Conservation (phyloP, 2,113 vertebrate species). For the Catharus fuscescens region DNA sequence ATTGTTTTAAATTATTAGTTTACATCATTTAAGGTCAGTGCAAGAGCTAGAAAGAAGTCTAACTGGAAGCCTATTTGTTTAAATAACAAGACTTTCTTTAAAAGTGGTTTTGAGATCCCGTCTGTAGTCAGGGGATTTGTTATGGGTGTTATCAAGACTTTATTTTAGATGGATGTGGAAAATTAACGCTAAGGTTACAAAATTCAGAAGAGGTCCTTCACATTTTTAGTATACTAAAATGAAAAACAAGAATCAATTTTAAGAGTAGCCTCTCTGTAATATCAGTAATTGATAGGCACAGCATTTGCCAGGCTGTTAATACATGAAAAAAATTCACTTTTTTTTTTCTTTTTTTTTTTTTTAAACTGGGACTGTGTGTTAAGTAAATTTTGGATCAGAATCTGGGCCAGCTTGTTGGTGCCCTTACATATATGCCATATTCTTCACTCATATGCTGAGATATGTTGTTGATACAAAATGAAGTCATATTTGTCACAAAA, state of each 20-base stretch:
- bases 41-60: background rate
- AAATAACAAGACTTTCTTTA: background rate
- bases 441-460: background rate
- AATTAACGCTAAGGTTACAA: background rate
- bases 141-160: background rate
- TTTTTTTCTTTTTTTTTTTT: background rate
- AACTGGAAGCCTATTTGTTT: background rate
- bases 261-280: background rate
- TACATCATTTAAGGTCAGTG: background rate
- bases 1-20: background rate
- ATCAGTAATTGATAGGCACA: background rate
- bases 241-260: background rate
- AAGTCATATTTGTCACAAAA: background rate
- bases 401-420: background rate
- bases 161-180: background rate
- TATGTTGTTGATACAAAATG: background rate
- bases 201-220: background rate
- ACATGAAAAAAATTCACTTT: background rate
- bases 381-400: background rate
- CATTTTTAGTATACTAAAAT: background rate
- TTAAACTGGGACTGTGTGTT: background rate
- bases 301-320: background rate
- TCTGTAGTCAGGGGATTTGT: background rate
- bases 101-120: background rate
- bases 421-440: background rate